Conservation (phyloP, 2,888 invertebrate species). For the Trichopoda pennipes region DNA sequence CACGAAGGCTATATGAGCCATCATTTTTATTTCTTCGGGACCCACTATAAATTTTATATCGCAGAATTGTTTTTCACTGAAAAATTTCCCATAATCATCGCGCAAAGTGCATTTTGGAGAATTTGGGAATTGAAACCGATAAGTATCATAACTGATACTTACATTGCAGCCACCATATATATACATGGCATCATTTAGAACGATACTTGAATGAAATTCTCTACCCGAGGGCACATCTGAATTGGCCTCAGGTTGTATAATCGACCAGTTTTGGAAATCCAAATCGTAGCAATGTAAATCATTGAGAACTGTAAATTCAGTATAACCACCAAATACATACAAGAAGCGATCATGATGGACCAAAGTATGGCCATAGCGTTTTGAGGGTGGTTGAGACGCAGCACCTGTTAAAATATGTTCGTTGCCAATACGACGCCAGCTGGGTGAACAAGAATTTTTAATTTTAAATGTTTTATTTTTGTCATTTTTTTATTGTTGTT, state of each 20-base stretch:
- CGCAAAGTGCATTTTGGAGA: conserved; percentile 97
- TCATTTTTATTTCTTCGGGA: conserved; percentile 86
- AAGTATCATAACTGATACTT: conserved; percentile 95
- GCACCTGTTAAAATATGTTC: conserved; percentile 95
- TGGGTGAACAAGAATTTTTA: conserved; percentile 78
- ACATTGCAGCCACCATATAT: conserved; percentile 96
- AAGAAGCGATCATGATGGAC: conserved; percentile 93
- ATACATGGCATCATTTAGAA: conserved; percentile 95
- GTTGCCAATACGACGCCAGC: conserved; percentile 94
- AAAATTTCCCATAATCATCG: conserved; percentile 93
- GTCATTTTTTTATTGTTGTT: not conserved
- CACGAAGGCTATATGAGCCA: conserved; percentile 93
- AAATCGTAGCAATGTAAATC: conserved; percentile 95
- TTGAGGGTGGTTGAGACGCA: conserved; percentile 92
- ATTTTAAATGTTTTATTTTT: not conserved
- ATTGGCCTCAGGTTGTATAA: conserved; percentile 84
- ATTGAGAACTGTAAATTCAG: conserved; percentile 94
- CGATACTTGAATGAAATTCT: conserved; percentile 95
- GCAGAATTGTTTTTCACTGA: conserved; percentile 92
- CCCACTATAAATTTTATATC: conserved; percentile 94
- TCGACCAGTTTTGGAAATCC: conserved; percentile 89
- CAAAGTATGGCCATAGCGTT: conserved; percentile 98
- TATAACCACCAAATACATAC: conserved; percentile 97
- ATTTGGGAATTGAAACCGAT: conserved; percentile 93
- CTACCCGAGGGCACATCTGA: conserved; percentile 92